Evolutionary conservation across 2,888 invertebrate species (phyloP), one percentile per base, ranked within the genome.

Genomic region (Muscina levida): DNA sequence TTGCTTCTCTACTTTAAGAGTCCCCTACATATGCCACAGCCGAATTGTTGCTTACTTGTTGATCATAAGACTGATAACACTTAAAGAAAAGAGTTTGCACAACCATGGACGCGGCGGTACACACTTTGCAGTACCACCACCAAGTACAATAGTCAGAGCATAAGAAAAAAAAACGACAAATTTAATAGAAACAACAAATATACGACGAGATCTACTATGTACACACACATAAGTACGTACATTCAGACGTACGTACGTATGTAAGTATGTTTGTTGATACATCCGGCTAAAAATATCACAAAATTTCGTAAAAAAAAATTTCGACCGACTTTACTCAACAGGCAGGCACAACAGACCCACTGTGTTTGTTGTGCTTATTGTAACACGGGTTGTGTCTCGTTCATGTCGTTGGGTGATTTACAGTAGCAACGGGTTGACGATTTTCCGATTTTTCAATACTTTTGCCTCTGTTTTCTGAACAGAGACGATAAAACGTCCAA

Each of bases 281-380:
- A 71, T 67, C 62, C 42, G 44, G 56, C 81, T 77, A 81, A 68
- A 75, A 81, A 81, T 81, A 80, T 67, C 75, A 53, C 42, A 75
- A 67, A 57, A 68, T 79, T n/a, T 42, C 75, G 57, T 44, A 62
- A 70, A 22, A 56, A 70, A 56, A 70, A 65, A 77, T 72, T 75
- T 75, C 81, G 81, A 81, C 81, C 81, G 81, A 81, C 77, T 81
- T 81, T 75, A 75, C 17, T 75, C 74, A 51, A 74, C 73, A 77
- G 71, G 77, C 77, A 77, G 31, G 31, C 31, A 31, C 31, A 31
- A 31, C 31, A 31, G 4, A n/a, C 48, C 19, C 59, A 39, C 62
- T 42, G 19, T 22, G 19, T 15, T 51, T 51, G 57, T 65, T 72
- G 72, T 81, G 72, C 74, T 81, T 77, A 81, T 81, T 81, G 81